Evolutionary conservation across 2,888 invertebrate species (phyloP).

Genomic region (Hirtodrosophila duncani): DNA sequence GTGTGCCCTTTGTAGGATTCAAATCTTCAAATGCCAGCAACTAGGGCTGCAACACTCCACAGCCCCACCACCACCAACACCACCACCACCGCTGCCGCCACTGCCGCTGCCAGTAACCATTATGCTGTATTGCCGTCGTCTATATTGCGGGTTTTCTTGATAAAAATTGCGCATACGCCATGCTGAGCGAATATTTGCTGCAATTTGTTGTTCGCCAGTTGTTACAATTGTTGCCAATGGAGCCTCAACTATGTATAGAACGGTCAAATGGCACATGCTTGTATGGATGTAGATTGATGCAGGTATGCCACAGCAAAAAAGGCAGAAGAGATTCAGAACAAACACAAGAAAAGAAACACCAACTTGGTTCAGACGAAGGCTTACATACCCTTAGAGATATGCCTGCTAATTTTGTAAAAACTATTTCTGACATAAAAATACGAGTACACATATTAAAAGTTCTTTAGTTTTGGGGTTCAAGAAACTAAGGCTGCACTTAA

Average conservation of each 20-base stretch:
- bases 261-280: background rate
- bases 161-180: conserved; percentile 57
- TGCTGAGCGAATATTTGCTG: conserved; percentile 35
- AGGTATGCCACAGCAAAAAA: no score
- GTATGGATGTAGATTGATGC: background rate
- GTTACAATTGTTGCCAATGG: conserved; percentile 22
- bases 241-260: conserved; percentile 23
- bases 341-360: no score
- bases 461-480: no score
- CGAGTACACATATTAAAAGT: no score
- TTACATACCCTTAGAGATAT: no score
- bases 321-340: no score
- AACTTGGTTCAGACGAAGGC: no score
- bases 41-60: background rate
- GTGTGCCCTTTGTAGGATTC: no score
- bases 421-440: no score
- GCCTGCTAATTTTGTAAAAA: no score
- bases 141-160: background rate
- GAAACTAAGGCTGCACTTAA: no score
- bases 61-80: background rate
- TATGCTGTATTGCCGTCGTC: background rate
- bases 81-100: background rate
- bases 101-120: no score
- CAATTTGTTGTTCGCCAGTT: conserved; percentile 44
- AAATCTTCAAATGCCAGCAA: conserved; percentile 10